Evolutionary conservation across 2,113 vertebrate species (phyloP).

Genomic region (Paraplagusia blochii): DNA sequence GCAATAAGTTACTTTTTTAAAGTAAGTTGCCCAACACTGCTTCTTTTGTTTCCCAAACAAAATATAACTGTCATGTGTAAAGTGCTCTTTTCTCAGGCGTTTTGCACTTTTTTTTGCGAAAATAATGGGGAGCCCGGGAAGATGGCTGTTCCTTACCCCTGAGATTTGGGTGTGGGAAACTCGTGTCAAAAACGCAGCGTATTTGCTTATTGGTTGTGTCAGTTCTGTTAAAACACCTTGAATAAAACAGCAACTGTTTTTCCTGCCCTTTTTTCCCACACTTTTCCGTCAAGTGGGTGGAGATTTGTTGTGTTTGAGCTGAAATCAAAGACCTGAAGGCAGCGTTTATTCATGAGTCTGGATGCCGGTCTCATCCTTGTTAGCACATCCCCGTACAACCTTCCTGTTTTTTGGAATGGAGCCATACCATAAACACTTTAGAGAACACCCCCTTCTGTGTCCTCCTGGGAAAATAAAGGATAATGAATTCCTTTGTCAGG

Average conservation of each 20-base stretch:
- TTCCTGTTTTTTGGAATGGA: conserved; percentile 46
- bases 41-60: no score
- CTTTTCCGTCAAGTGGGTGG: conserved; percentile 3
- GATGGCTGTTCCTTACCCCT: conserved; percentile 7
- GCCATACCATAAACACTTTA: conserved; percentile 62
- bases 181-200: conserved; percentile 16
- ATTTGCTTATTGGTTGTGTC: conserved; percentile 32
- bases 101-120: conserved; percentile 2
- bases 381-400: conserved; percentile 43
- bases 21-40: no score
- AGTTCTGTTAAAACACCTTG: conserved; percentile 20
- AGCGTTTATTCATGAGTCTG: conserved; percentile 58
- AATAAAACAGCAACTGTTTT: conserved; percentile 5
- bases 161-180: conserved; percentile 24
- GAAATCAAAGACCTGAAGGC: conserved; percentile 46
- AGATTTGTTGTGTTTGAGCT: conserved; percentile 13
- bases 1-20: no score
- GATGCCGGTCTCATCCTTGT: conserved; percentile 53
- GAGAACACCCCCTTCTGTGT: conserved; percentile 58
- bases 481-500: conserved; percentile 72
- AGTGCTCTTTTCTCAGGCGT: neutral
- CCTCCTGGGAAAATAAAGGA: conserved; percentile 49
- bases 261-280: conserved; percentile 1
- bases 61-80: neutral
- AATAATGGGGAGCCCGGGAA: conserved; percentile 7